Base-by-base conservation (phyloP, 2,113 vertebrate species). In the Catharus minimus region DNA sequence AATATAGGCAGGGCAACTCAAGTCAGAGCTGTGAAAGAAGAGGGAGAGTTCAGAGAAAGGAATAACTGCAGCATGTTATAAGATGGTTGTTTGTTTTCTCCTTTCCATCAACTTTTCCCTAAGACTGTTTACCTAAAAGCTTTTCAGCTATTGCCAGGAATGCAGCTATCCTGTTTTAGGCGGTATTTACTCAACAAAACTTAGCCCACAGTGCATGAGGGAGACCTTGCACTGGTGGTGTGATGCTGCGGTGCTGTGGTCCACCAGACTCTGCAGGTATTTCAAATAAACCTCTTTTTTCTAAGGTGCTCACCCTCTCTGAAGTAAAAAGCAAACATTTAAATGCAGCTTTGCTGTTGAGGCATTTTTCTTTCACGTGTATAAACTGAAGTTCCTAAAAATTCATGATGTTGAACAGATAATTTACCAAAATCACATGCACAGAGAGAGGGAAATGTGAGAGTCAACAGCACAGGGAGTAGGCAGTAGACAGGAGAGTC, bases 51-150 rank as follows among this genome's bases (percentile, higher is more conserved):
- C 9, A 39, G 33, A 71, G 66, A 55, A 39, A 44, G 7, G 26
- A 64, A 64, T 81, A 60, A 60, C 57, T 75, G 65, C 74, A 87
- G 43, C 43, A 7, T n/a, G 26, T 65, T 49, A 9, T 64, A 50
- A 82, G 73, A 62, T 71, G 44, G 6, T 27, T 41, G 28, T 52
- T 82, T 60, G 30, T 92, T 91, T 30, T 64, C 76, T 83, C 44
- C 44, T 95, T 94, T 88, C 61, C 73, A 78, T 83, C 56, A 81
- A 39, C 49, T 90, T 91, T 67, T 83, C 57, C 27, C 53, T 73
- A n/a, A 67, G 65, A 92, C n/a, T 88, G 68, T 94, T 95, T 83
- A 74, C 44, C 71, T 64, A 86, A 86, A 75, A 81, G n/a, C 47
- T 82, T 15, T 41, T 83, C 85, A 67, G 80, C 61, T 88, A 21